phyloP scores from a whole-genome alignment of 2,113 vertebrate genomes.

The Oncorhynchus masou region DNA sequence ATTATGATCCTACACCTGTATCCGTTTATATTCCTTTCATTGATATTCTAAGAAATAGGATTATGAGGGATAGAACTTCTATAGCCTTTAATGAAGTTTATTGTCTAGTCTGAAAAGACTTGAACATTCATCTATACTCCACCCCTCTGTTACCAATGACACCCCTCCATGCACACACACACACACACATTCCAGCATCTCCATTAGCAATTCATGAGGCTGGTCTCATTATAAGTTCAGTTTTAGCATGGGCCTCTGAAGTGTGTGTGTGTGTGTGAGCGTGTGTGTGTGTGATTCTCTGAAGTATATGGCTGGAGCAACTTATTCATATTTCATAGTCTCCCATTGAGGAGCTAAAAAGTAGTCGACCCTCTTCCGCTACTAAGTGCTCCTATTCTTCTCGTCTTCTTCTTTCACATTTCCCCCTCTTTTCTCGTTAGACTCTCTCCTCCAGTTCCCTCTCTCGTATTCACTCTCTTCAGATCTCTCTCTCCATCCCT shows the following conservation, averaged over 20 bases:
- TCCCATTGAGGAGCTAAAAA: slow-evolving; percentile 75
- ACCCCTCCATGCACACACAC: slow-evolving; percentile 34
- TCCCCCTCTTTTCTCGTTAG: slow-evolving; percentile 37
- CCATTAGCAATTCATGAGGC: slow-evolving; percentile 78
- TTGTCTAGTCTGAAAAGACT: slow-evolving; percentile 61
- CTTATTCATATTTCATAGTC: slow-evolving; percentile 79
- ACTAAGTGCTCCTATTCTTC: slow-evolving; percentile 61
- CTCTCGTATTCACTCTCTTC: slow-evolving; percentile 27
- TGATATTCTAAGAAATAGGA: neutral
- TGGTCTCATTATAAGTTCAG: slow-evolving; percentile 77
- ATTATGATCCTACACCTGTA: too few species aligned
- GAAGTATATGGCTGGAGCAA: slow-evolving; percentile 76
- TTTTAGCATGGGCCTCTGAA: slow-evolving; percentile 77
- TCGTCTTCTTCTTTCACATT: slow-evolving; percentile 27
- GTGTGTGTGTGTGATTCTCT: slow-evolving; percentile 41
- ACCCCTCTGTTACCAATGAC: slow-evolving; percentile 56
- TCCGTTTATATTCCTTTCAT: neutral
- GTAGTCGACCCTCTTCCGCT: slow-evolving; percentile 69
- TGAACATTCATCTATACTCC: slow-evolving; percentile 55
- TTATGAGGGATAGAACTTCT: slow-evolving; percentile 28
- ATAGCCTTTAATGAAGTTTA: slow-evolving; percentile 66
- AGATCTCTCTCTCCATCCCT: slow-evolving; percentile 39
- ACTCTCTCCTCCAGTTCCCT: slow-evolving; percentile 38
- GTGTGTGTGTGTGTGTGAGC: slow-evolving; percentile 49
- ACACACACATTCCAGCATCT: slow-evolving; percentile 60